Conservation (phyloP, 2,888 invertebrate species). For the Sinelater perroti region DNA sequence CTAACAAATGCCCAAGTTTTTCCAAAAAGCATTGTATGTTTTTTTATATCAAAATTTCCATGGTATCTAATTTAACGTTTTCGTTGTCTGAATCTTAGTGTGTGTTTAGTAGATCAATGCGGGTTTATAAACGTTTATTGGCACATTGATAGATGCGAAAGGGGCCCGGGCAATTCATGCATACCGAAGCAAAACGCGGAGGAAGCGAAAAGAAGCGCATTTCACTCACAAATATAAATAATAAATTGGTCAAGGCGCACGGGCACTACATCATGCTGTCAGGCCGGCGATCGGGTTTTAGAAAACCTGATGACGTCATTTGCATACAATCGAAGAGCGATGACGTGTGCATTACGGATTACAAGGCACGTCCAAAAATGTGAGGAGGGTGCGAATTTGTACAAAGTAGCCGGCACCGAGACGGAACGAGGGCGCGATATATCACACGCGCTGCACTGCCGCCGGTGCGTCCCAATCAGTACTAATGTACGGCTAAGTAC, state of each 20-base stretch:
- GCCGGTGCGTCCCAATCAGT: conserved; percentile 54
- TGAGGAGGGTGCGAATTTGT: conserved; percentile 42
- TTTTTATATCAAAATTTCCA: too few relatives aligned
- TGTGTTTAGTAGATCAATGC: too few relatives aligned
- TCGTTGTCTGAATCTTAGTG: too few relatives aligned
- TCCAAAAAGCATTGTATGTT: too few relatives aligned
- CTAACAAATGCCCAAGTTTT: too few relatives aligned
- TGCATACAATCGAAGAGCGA: conserved; percentile 48
- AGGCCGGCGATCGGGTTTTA: conserved; percentile 8
- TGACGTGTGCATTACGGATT: conserved; percentile 44
- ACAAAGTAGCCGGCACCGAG: conserved; percentile 38
- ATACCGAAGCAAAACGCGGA: neutral
- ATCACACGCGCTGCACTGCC: too few relatives aligned
- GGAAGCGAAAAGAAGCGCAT: neutral
- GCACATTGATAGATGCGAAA: too few relatives aligned
- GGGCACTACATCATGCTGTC: conserved; percentile 14
- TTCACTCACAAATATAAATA: conserved; percentile 12
- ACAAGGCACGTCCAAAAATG: conserved; percentile 37
- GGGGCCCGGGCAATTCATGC: neutral
- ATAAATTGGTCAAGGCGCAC: conserved; percentile 5
- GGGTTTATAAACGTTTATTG: too few relatives aligned
- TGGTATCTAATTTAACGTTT: too few relatives aligned
- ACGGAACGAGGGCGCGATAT: conserved; percentile 30
- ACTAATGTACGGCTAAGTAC: conserved; percentile 59
- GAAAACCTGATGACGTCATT: conserved; percentile 36